Evolutionary conservation across 1,140 invertebrate species (phyloP).

Genomic region (Akabosia matsudoensis): DNA sequence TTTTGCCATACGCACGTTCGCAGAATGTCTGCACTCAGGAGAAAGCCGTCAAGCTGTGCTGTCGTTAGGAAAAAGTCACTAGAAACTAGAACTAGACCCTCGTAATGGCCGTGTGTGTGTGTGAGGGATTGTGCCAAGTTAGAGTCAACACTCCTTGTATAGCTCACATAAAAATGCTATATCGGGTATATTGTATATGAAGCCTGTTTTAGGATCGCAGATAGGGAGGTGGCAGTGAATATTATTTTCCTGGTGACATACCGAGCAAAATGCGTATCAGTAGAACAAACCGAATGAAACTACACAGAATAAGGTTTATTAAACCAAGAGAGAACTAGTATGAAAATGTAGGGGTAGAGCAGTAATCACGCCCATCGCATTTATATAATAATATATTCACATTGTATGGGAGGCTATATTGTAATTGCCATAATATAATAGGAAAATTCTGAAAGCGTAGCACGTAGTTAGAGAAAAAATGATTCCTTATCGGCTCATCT

Average conservation of each 20-base stretch:
- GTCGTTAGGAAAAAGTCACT: slow-evolving; percentile 1
- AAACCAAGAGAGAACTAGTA: neutral
- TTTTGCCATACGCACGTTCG: neutral
- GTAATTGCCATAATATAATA: neutral
- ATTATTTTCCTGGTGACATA: neutral
- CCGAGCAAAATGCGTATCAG: neutral
- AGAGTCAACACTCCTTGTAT: neutral
- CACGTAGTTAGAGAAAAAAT: neutral
- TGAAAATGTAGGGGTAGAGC: too few species aligned
- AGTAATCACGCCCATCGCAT: neutral
- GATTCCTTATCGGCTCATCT: slow-evolving; percentile 22
- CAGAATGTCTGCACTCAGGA: neutral
- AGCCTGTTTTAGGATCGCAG: neutral
- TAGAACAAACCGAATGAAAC: neutral
- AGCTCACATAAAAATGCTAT: too few species aligned
- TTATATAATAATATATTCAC: neutral
- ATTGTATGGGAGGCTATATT: neutral
- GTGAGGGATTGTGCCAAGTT: neutral
- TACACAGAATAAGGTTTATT: neutral
- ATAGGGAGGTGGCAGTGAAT: neutral
- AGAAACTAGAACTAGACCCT: neutral
- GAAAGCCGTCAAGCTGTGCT: neutral
- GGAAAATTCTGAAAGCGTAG: neutral
- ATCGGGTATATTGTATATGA: too few species aligned
- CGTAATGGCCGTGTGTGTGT: neutral